Conservation (phyloP, 2,888 invertebrate genomes). For the Schrankia costaestrigalis region DNA sequence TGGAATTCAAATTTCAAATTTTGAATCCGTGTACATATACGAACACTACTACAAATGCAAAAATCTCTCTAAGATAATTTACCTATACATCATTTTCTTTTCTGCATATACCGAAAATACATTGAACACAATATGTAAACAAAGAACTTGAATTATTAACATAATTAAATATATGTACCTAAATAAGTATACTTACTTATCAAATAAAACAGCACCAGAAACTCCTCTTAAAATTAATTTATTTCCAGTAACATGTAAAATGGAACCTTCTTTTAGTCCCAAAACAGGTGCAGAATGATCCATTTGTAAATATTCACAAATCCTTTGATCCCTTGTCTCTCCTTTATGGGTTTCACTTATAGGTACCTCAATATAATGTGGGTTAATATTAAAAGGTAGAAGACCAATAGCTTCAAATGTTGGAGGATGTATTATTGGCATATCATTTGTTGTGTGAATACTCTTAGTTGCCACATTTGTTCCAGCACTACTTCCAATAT, state of each 20-base stretch:
- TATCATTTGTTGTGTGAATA: constrained; percentile 92
- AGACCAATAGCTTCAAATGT: constrained; percentile 85
- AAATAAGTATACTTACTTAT: constrained; percentile 4
- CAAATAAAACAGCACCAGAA: constrained; percentile 81
- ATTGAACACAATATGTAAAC: too few relatives aligned
- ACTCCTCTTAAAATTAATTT: constrained; percentile 82
- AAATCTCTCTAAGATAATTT: too few relatives aligned
- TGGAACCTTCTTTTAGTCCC: constrained; percentile 86
- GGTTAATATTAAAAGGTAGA: constrained; percentile 92
- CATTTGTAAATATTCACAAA: constrained; percentile 84
- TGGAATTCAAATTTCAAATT: too few relatives aligned
- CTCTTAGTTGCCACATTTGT: constrained; percentile 90
- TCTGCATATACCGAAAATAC: too few relatives aligned
- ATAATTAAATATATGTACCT: background rate
- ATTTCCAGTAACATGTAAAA: constrained; percentile 82
- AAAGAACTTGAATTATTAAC: background rate
- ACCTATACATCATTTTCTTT: too few relatives aligned
- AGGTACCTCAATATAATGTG: constrained; percentile 87
- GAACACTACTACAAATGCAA: too few relatives aligned
- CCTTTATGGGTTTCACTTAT: constrained; percentile 85
- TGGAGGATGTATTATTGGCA: constrained; percentile 91
- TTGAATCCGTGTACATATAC: too few relatives aligned
- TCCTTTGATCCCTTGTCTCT: constrained; percentile 88
- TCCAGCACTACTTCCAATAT: constrained; percentile 90
- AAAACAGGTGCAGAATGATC: constrained; percentile 82